Evolutionary conservation across 2,113 vertebrate genomes (phyloP).

Genomic region (Rhombomys opimus): DNA sequence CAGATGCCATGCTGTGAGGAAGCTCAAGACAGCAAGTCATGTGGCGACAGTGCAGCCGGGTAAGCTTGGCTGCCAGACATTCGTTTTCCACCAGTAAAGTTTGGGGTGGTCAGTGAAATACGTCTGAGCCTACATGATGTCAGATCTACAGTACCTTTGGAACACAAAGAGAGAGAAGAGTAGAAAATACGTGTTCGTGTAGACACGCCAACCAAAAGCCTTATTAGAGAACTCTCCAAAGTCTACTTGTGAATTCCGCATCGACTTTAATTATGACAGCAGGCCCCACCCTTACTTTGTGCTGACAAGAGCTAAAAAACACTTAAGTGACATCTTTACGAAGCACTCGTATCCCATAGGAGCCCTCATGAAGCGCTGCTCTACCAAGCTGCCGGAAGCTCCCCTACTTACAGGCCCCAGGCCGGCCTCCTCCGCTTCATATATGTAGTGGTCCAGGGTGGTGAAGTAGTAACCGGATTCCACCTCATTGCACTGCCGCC

Average conservation of each 20-base stretch:
- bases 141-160: neutral
- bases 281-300: neutral
- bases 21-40: neutral
- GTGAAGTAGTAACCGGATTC: slow-evolving; percentile 97
- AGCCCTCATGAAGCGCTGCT: neutral
- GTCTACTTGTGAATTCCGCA: neutral
- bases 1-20: neutral
- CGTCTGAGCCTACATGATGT: neutral
- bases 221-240: neutral
- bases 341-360: neutral
- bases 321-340: neutral
- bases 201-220: neutral
- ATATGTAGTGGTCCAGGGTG: slow-evolving; percentile 97
- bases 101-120: neutral
- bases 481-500: slow-evolving; percentile 94
- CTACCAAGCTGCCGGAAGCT: neutral
- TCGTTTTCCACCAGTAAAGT: neutral
- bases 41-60: no score
- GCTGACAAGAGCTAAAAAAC: neutral
- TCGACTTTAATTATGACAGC: neutral
- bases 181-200: neutral
- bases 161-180: neutral
- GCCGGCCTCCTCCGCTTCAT: slow-evolving; percentile 94
- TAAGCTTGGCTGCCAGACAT: neutral
- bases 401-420: slow-evolving; percentile 94